Evolutionary conservation across 2,113 vertebrate genomes (phyloP), one percentile per base, ranked within the genome.

Genomic region (Phodopus roborovskii): DNA sequence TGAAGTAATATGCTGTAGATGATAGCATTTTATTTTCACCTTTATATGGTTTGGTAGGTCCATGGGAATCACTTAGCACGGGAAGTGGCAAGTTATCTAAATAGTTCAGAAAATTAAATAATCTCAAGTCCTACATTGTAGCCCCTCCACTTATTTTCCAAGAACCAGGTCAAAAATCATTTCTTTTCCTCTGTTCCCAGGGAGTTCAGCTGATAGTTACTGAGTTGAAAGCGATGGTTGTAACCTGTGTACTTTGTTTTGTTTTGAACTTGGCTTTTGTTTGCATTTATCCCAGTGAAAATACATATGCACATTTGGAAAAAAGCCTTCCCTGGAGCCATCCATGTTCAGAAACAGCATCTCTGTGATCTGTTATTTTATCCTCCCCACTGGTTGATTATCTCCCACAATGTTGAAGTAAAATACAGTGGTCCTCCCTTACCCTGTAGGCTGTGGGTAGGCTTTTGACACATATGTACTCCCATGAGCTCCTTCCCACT

Each of bases 141-240:
- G 4, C 1, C 2, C 36, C 62, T 71, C 4, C 64, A 1, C 28
- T n/a, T 58, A 28, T 42, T 85, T 30, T 90, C 50, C 24, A 66
- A 50, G 8, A 33, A 5, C 58, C 1, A 50, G 11, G 16, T 36
- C 3, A 85, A 58, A 17, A 8, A 81, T 74, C 22, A 87, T 28
- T 58, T 83, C 2, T 28, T 70, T 53, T 12, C 77, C 58, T 71
- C 58, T 53, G 20, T 24, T 45, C 12, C 26, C 75, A 19, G 1
- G 0, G 7, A 42, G 6, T 20, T n/a, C 4, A 7, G 1, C 8
- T 36, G 1, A 62, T 0, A 39, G 2, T 1, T 64, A 9, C 8
- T 30, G 11, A 82, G 1, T 77, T 42, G 3, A 87, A 95, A 45
- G 45, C 26, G 66, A 89, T 66, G 7, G 3, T 1, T 5, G 30